Conservation (phyloP, 2,888 invertebrate species). For the Meta bourneti region DNA sequence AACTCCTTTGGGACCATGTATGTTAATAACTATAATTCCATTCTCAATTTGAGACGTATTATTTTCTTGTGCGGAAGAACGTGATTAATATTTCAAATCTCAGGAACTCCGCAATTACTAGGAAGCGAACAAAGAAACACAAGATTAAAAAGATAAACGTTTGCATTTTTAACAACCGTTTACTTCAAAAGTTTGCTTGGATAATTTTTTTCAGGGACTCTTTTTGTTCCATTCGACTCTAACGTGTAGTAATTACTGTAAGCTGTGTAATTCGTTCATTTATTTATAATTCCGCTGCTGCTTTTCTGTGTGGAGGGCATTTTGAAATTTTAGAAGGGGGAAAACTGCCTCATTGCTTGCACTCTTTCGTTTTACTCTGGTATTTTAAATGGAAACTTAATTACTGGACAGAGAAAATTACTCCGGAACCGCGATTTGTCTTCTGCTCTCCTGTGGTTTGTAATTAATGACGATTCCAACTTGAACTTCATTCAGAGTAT, state of each 20-base stretch:
- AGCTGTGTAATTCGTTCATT: conserved; percentile 22
- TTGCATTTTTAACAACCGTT: conserved; percentile 61
- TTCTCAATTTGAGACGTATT: conserved; percentile 16
- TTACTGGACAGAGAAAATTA: conserved; percentile 32
- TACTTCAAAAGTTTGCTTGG: conserved; percentile 44
- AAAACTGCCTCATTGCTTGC: background rate
- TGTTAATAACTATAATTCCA: conserved; percentile 59
- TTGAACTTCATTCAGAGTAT: background rate
- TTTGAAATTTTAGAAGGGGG: conserved; percentile 6
- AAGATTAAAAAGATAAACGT: conserved; percentile 57
- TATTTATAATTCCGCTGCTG: conserved; percentile 20
- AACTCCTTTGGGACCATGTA: conserved; percentile 25
- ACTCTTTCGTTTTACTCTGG: background rate
- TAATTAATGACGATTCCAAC: background rate
- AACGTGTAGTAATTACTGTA: conserved; percentile 35
- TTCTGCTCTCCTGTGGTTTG: background rate
- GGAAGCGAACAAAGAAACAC: background rate
- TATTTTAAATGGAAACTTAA: conserved; percentile 49
- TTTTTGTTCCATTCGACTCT: conserved; percentile 6
- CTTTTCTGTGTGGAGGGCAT: background rate
- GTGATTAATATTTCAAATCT: conserved; percentile 60
- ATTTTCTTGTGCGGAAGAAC: conserved; percentile 1
- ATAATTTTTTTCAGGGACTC: conserved; percentile 4
- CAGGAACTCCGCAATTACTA: conserved; percentile 32
- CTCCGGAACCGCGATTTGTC: background rate